These are phyloP conservation scores for Marmota monax DNA, from an alignment of 2,113 vertebrate species.

Conservation along the genomic window DNA sequence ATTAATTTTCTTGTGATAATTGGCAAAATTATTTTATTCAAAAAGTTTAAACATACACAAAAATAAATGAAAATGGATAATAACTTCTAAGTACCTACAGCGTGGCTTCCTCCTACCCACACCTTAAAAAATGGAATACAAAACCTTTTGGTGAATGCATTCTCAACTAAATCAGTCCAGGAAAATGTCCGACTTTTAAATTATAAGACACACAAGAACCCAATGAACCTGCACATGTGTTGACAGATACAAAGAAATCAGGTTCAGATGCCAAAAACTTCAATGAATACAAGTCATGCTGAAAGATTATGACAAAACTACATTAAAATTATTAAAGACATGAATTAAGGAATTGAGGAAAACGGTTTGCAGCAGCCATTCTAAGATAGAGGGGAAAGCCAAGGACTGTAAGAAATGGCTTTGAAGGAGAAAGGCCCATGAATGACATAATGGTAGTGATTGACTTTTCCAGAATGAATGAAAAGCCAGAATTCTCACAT, in stretches of 20 bases:
- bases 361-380: not conserved
- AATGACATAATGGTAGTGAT: not conserved
- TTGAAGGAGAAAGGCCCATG: not conserved
- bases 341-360: not conserved
- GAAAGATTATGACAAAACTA: not conserved
- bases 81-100: not conserved
- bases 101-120: not conserved
- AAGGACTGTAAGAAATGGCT: not conserved
- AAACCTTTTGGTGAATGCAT: not conserved
- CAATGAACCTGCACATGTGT: not conserved
- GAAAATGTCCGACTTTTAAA: not conserved
- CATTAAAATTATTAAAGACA: conserved; percentile 10
- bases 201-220: not conserved
- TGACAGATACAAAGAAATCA: conserved; percentile 11
- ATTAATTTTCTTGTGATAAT: not conserved
- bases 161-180: not conserved
- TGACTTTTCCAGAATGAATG: conserved; percentile 9
- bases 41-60: not conserved
- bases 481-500: not conserved
- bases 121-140: not conserved
- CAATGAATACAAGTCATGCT: not conserved
- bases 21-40: conserved; percentile 34
- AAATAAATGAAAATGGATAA: not conserved
- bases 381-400: not conserved
- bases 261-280: conserved; percentile 12